Evolutionary conservation across 2,797 vertebrate species (phyloP), one percentile per base, ranked within the genome.

Genomic region (Sparus aurata): DNA sequence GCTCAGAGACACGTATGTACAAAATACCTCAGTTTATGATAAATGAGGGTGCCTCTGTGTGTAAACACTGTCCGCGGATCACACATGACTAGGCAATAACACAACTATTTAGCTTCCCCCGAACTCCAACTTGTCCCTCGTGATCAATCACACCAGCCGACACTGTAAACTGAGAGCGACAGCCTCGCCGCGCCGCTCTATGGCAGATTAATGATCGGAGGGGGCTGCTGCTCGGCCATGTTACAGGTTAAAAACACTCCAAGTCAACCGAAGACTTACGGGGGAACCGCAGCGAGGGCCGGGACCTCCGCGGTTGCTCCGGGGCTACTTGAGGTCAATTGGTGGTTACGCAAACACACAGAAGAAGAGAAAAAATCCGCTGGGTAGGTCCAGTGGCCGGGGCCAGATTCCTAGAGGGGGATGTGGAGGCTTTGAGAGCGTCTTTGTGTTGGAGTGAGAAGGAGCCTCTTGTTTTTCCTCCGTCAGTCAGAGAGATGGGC

Each of bases 401-500:
- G 78, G 85, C 85, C 84, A 80, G 83, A 90, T 83, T 88, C 89
- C 84, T 77, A 62, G 52, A 73, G 81, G 77, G 79, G 80, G 54
- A 72, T 79, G 57, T 34, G 57, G 67, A 87, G 79, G 85, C 77
- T 82, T 81, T 90, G 85, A 93, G 85, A 89, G 90, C 8, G 77
- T 75, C 87, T 94, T 94, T 94, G 92, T 94, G 85, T 79, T 69
- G 72, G 75, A 82, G 75, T 81, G 84, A 91, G 91, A 93, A 91
- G 84, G 80, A 85, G 69, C 72, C 88, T 85, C 88, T 94, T 94
- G 92, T 94, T 90, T 92, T 88, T 61, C 67, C 82, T 83, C 90
- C 69, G 85, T 92, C 93, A 90, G 85, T 93, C 89, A 93, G 88
- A 88, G 80, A 91, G 87, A 93, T 89, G 91, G 89, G 91, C 92